Conservation (phyloP, 2,888 invertebrate species). For the Eumacrocentrus americanus region DNA sequence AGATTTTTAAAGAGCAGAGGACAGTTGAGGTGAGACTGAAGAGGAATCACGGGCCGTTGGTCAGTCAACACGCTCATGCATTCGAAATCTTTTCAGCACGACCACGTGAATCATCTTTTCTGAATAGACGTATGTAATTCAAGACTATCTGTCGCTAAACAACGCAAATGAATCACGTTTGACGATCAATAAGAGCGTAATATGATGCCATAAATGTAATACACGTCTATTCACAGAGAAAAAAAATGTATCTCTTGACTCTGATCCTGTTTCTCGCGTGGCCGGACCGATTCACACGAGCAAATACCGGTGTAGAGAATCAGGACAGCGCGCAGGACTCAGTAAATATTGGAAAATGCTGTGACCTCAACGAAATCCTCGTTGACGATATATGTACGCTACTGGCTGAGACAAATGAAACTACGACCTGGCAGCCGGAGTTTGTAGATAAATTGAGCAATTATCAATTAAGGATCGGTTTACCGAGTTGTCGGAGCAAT, state of each 20-base stretch:
- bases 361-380: constrained; percentile 74
- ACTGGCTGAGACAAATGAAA: constrained; percentile 62
- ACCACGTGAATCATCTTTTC: not conserved
- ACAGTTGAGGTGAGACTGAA: too few species aligned
- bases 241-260: constrained; percentile 24
- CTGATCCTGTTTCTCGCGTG: constrained; percentile 16
- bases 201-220: not conserved
- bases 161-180: not conserved
- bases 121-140: not conserved
- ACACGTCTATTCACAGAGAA: constrained; percentile 1
- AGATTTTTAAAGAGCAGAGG: too few species aligned
- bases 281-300: constrained; percentile 27
- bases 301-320: constrained; percentile 20
- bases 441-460: constrained; percentile 42
- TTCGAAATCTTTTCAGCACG: not conserved
- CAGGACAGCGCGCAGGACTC: constrained; percentile 41
- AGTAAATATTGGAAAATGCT: constrained; percentile 79
- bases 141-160: too few species aligned
- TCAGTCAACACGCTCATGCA: too few species aligned
- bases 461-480: constrained; percentile 50
- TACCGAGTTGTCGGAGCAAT: constrained; percentile 49
- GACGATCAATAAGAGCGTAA: not conserved
- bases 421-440: constrained; percentile 51
- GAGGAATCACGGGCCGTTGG: too few species aligned
- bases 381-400: constrained; percentile 72